A percentile compares a stretch with the other conserved stretches of the same genome.
These are phyloP conservation scores for Auanema sp. DNA, from an alignment of 2,888 invertebrate genomes.

Conservation along the genomic window DNA sequence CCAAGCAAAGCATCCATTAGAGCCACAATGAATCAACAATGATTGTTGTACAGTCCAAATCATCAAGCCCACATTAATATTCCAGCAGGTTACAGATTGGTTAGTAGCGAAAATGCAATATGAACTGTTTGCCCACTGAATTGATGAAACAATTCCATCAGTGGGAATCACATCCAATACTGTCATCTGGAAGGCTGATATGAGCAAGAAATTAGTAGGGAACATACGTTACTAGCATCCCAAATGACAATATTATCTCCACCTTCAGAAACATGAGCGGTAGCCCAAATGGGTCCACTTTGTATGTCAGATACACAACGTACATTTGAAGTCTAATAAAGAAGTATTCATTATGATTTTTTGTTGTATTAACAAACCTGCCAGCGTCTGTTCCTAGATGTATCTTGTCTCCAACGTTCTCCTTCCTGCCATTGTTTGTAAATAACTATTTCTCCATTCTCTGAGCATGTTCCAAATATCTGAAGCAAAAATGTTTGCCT, in stretches of 20 bases:
- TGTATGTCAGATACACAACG: conserved; percentile 8
- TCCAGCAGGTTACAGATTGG: conserved; percentile 14
- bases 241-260: conserved; percentile 11
- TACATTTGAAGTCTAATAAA: conserved; percentile 8
- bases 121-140: conserved; percentile 12
- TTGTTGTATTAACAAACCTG: too few species aligned
- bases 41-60: conserved; percentile 19
- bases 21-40: conserved; percentile 3
- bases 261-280: conserved; percentile 5
- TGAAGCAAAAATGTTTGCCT: background rate
- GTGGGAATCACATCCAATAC: conserved; percentile 10
- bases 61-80: background rate
- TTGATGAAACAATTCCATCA: conserved; percentile 1
- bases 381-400: conserved; percentile 4
- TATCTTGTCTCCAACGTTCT: background rate
- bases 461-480: conserved; percentile 11
- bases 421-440: conserved; percentile 10
- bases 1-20: conserved; percentile 17
- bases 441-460: conserved; percentile 8
- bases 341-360: too few species aligned
- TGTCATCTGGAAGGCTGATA: conserved; percentile 12
- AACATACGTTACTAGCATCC: background rate
- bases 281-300: conserved; percentile 9
- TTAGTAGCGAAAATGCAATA: conserved; percentile 5
- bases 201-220: background rate